phyloP scores from a whole-genome alignment of 2,797 vertebrate species.

The Diceros bicornis region DNA sequence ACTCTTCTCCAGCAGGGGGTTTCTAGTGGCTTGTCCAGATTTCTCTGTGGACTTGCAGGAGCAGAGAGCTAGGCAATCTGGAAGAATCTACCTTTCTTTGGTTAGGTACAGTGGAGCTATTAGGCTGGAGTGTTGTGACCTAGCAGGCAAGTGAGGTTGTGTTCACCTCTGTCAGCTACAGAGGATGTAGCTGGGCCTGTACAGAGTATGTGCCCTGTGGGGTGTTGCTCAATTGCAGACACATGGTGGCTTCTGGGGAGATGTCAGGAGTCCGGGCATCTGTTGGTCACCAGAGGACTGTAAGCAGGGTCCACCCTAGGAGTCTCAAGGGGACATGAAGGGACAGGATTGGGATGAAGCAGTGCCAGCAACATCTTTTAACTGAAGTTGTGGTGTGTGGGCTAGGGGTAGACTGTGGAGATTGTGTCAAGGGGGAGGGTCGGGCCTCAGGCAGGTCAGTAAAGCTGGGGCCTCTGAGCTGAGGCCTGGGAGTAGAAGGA shows the following conservation, averaged over 20 bases:
- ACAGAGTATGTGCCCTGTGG: rapidly evolving
- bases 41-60: neutral
- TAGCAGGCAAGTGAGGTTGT: neutral
- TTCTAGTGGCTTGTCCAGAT: neutral
- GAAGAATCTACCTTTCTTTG: neutral
- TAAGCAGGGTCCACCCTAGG: neutral
- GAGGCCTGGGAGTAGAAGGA: too few species aligned
- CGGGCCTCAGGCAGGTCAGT: neutral
- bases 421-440: neutral
- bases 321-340: neutral
- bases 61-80: neutral
- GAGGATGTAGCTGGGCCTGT: too few species aligned
- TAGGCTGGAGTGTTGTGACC: neutral
- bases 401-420: neutral
- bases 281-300: neutral
- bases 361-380: neutral
- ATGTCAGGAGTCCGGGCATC: neutral
- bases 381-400: neutral
- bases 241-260: neutral
- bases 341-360: neutral
- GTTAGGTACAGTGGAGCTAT: neutral
- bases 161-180: neutral
- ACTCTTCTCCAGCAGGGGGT: neutral
- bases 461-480: neutral
- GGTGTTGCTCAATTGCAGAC: neutral